phyloP scores from a whole-genome alignment of 2,797 vertebrate species.

The Leuciscus waleckii region DNA sequence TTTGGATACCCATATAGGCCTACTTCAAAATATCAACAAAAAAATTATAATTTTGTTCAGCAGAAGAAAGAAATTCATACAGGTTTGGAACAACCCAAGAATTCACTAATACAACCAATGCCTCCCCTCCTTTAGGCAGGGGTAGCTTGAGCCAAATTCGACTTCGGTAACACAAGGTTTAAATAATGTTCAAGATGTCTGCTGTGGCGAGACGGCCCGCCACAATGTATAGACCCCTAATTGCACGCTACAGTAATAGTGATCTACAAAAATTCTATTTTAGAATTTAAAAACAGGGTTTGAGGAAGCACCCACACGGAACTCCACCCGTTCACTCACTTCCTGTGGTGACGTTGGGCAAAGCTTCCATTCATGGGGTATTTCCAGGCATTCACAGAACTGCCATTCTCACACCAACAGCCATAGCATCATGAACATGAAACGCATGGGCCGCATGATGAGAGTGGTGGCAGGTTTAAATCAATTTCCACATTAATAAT shows the following conservation, averaged over 20 bases:
- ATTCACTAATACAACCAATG: background rate
- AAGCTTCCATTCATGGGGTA: constrained; percentile 42
- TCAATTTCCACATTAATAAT: background rate
- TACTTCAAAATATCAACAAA: no score
- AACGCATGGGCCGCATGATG: background rate
- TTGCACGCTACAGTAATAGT: constrained; percentile 61
- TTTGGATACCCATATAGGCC: no score
- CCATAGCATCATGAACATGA: background rate
- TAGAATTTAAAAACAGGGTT: constrained; percentile 66
- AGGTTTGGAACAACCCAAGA: no score
- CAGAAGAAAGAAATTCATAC: no score
- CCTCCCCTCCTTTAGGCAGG: background rate
- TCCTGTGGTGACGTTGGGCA: constrained; percentile 55
- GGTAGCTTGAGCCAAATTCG: background rate
- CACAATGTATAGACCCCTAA: constrained; percentile 56
- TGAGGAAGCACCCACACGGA: constrained; percentile 55
- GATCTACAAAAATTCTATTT: constrained; percentile 61
- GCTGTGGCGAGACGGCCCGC: constrained; percentile 10
- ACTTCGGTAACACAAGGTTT: constrained; percentile 3
- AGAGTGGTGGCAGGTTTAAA: background rate
- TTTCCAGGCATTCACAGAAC: constrained; percentile 28
- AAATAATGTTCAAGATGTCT: constrained; percentile 7
- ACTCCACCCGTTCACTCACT: constrained; percentile 63
- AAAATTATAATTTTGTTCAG: no score
- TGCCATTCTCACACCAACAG: constrained; percentile 45